Evolutionary conservation across 2,113 vertebrate species (phyloP).

Genomic region (Istiophorus platypterus): DNA sequence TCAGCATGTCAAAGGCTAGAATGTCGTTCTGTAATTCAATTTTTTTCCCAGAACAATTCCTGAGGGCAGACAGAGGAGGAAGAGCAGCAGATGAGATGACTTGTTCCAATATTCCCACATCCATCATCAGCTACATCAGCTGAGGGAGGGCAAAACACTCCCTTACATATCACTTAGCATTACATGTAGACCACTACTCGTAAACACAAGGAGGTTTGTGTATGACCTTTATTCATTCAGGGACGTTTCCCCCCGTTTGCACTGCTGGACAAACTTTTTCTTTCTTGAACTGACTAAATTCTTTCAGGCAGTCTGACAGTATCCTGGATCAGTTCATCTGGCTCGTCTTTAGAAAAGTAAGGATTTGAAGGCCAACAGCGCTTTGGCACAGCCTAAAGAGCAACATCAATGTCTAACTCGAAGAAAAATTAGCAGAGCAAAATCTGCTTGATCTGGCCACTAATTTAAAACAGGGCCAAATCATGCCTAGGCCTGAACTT

Average conservation of each 20-base stretch:
- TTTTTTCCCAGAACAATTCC: neutral
- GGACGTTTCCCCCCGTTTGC: neutral
- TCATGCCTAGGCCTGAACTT: too few species aligned
- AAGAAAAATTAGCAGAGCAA: neutral
- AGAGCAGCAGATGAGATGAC: constrained; percentile 3
- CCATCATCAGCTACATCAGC: constrained; percentile 18
- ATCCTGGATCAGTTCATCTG: neutral
- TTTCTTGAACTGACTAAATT: neutral
- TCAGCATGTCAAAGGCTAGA: constrained; percentile 12
- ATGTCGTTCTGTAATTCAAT: constrained; percentile 1
- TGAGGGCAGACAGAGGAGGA: constrained; percentile 18
- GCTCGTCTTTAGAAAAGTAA: neutral
- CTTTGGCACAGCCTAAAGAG: neutral
- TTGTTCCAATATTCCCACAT: constrained; percentile 15
- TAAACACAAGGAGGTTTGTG: neutral
- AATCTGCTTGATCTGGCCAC: neutral
- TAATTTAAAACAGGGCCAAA: too few species aligned
- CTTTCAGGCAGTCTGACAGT: neutral
- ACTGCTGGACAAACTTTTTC: neutral
- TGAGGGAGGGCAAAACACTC: neutral
- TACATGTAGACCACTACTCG: neutral
- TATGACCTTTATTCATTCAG: neutral
- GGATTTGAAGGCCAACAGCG: neutral
- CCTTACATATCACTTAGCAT: constrained; percentile 5
- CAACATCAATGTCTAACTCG: neutral